Base-by-base conservation (phyloP, 2,113 vertebrate genomes). In the Pithys albifrons region DNA sequence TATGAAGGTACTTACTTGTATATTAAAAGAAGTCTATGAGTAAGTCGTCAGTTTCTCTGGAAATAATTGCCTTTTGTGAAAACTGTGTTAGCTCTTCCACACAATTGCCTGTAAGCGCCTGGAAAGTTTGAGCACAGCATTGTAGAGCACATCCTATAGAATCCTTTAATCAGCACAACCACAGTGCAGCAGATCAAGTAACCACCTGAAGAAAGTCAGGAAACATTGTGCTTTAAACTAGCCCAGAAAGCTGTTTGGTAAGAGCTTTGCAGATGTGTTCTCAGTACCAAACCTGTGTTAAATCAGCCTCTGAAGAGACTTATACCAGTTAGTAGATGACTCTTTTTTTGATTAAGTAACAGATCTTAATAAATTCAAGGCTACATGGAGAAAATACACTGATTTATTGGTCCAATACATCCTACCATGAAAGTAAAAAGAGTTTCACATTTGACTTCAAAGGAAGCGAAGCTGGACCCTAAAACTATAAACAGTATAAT, bases 381-480 rank as follows among this genome's bases (percentile, higher is more conserved):
- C 52, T 86, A 25, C 10, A 7, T 1, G 0, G 55, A 80, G 72
- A 90, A 91, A 92, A 90, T 75, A 22, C 18, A 35, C 10, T 62
- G 73, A 95, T 85, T 91, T 96, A 92, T 84, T 87, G 19, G 19
- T 87, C 37, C 41, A 23, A 29, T 66, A 57, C 48, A 81, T 24
- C 41, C 81, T 83, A 52, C 20, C 19, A 54, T 94, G 48, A 92
- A 92, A 94, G 70, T 5, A 91, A 94, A 88, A 94, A 25, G 15
- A 77, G 57, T 75, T 85, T 91, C 37, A 82, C 58, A 29, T 97
- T 91, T 86, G 28, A 86, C 78, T 83, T 97, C 83, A 95, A 92
- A 92, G 73, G 80, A 81, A 89, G 15, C 6, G 75, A 87, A 90
- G 2, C 31, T 81, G 41, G 65, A 62, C 45, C 18, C 45, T 77